Percentiles rank a stretch among this genome's conserved stretches.
phyloP scores from a whole-genome alignment of 2,113 vertebrate species.

The Pelecanoides urinatrix region DNA sequence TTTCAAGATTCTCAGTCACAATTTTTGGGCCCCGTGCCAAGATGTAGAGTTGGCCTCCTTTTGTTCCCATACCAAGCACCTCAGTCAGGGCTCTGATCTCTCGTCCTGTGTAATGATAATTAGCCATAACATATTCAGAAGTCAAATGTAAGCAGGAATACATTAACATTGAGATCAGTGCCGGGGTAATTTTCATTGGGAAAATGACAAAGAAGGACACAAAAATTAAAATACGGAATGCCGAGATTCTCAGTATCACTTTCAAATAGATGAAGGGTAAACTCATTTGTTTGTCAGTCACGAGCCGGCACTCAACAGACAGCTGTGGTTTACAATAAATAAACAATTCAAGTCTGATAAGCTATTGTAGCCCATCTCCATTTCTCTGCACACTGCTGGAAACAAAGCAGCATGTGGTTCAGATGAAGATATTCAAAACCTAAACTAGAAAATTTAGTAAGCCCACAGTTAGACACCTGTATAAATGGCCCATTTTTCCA shows the following conservation, averaged over 20 bases:
- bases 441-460: not conserved
- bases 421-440: not conserved
- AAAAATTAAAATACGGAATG: conserved; percentile 22
- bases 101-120: conserved; percentile 89
- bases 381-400: conserved; percentile 6
- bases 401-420: not conserved
- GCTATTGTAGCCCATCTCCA: conserved; percentile 3
- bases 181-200: conserved; percentile 74
- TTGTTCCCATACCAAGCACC: conserved; percentile 79
- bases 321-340: conserved; percentile 24
- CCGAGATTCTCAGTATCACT: conserved; percentile 12
- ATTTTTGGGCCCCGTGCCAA: conserved; percentile 82
- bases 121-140: conserved; percentile 96
- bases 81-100: conserved; percentile 83
- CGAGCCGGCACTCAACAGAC: conserved; percentile 20
- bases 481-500: not conserved
- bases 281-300: conserved; percentile 42
- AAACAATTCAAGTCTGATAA: conserved; percentile 40
- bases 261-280: conserved; percentile 16
- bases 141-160: conserved; percentile 93
- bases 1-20: conserved; percentile 72
- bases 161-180: conserved; percentile 88
- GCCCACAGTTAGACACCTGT: not conserved
- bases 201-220: conserved; percentile 86
- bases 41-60: conserved; percentile 82